Conservation (phyloP, 2,888 invertebrate species). For the Aradus depressus region DNA sequence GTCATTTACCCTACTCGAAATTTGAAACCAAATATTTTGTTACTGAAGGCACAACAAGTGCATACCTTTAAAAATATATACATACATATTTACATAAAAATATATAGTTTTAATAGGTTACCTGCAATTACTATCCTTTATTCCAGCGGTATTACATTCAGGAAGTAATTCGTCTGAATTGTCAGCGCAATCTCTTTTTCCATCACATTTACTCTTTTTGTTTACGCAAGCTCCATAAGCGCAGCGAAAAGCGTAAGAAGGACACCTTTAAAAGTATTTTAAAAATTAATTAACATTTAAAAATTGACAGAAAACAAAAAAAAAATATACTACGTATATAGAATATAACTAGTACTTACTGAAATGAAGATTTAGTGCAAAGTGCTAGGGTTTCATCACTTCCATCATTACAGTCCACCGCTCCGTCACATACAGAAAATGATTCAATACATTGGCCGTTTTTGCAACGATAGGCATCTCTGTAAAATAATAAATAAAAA, state of each 20-base stretch:
- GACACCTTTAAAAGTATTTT: conserved; percentile 26
- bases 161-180: conserved; percentile 29
- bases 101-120: too few species aligned
- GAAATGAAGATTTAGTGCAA: conserved; percentile 22
- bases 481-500: too few species aligned
- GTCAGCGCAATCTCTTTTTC: conserved; percentile 29
- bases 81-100: too few species aligned
- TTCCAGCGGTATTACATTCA: conserved; percentile 13
- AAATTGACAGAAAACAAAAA: not conserved
- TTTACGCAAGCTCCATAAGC: conserved; percentile 30
- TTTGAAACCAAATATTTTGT: too few species aligned
- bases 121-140: too few species aligned
- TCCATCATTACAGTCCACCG: conserved; percentile 28
- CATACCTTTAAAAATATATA: too few species aligned
- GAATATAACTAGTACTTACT: conserved; percentile 18
- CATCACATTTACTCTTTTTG: conserved; percentile 25
- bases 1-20: too few species aligned
- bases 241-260: conserved; percentile 27
- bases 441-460: conserved; percentile 27
- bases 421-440: conserved; percentile 28
- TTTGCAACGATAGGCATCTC: conserved; percentile 23
- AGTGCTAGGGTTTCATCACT: conserved; percentile 29
- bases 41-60: too few species aligned
- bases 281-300: not conserved
- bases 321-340: not conserved